phyloP scores from a whole-genome alignment of 2,888 invertebrate genomes.

The Teleogryllus oceanicus region DNA sequence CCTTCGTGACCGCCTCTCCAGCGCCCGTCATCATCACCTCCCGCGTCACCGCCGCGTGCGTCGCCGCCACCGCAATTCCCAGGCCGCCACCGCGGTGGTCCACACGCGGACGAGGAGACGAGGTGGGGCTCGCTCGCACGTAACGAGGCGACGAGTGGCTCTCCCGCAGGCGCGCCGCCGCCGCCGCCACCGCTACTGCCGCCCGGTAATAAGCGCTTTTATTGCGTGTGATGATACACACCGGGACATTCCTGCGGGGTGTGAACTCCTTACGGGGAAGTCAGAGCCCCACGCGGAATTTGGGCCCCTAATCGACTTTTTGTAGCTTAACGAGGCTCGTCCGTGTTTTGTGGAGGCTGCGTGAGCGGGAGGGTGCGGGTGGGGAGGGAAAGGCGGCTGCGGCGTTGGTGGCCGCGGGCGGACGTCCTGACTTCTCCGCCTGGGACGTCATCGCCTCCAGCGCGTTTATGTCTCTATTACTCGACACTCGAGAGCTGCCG shows the following conservation, averaged over 20 bases:
- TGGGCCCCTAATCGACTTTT: conserved; percentile 18
- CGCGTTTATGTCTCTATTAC: neutral
- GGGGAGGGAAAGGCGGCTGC: neutral
- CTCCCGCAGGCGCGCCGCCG: neutral
- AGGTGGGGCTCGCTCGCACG: neutral
- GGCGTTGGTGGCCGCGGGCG: neutral
- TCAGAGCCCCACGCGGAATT: conserved; percentile 9
- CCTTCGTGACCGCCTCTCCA: too few species aligned
- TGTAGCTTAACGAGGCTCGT: neutral
- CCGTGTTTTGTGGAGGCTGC: neutral
- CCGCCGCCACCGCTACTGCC: neutral
- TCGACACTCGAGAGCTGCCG: neutral
- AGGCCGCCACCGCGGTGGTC: too few species aligned
- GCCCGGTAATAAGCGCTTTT: neutral
- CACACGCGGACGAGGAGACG: neutral
- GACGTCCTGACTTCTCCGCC: neutral
- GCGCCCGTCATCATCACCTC: too few species aligned
- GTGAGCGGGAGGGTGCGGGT: neutral
- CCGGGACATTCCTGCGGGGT: conserved; percentile 18
- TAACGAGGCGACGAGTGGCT: neutral
- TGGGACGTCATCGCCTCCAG: neutral
- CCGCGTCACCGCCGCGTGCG: too few species aligned
- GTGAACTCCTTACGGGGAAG: conserved; percentile 2
- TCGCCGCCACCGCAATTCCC: too few species aligned
- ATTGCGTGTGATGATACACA: conserved; percentile 18